Conservation (phyloP, 2,113 vertebrate genomes). For the Centropristis striata region DNA sequence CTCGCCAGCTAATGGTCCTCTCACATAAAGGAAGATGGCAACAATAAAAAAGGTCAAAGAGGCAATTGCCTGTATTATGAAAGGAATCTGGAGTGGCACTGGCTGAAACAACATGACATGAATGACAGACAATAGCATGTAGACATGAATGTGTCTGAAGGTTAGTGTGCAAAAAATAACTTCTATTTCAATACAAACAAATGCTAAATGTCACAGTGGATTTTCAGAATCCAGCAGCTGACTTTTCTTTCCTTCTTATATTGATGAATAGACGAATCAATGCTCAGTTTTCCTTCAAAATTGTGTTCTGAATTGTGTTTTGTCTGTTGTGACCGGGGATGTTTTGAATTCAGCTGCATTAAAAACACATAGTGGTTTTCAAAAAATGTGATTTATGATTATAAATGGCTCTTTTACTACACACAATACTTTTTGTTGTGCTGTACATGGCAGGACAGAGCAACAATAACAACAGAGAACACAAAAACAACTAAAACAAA, state of each 20-base stretch:
- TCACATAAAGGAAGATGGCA: conserved; percentile 33
- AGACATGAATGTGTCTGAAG: conserved; percentile 18
- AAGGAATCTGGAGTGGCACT: conserved; percentile 22
- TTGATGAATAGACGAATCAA: not conserved
- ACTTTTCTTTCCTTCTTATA: not conserved
- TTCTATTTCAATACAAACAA: not conserved
- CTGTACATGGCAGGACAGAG: too few relatives aligned
- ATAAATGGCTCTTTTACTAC: too few relatives aligned
- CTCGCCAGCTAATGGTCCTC: conserved; percentile 24
- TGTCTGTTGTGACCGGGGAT: too few relatives aligned
- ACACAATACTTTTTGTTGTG: too few relatives aligned
- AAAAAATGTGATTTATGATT: too few relatives aligned
- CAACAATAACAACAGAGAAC: too few relatives aligned
- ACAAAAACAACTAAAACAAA: too few relatives aligned
- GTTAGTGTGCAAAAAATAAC: not conserved
- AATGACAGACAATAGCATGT: not conserved
- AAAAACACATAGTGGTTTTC: too few relatives aligned
- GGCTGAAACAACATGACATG: conserved; percentile 4
- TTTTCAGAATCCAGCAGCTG: not conserved
- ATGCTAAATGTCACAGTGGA: not conserved
- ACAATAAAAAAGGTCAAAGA: conserved; percentile 57
- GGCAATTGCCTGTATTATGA: conserved; percentile 29
- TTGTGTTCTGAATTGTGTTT: not conserved
- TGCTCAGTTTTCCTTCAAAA: not conserved
- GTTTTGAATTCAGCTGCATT: not conserved